Evolutionary conservation across 35 echinoderm and acorn worm genomes (phyloP).

Genomic region (Hemicentrotus pulcherrimus): DNA sequence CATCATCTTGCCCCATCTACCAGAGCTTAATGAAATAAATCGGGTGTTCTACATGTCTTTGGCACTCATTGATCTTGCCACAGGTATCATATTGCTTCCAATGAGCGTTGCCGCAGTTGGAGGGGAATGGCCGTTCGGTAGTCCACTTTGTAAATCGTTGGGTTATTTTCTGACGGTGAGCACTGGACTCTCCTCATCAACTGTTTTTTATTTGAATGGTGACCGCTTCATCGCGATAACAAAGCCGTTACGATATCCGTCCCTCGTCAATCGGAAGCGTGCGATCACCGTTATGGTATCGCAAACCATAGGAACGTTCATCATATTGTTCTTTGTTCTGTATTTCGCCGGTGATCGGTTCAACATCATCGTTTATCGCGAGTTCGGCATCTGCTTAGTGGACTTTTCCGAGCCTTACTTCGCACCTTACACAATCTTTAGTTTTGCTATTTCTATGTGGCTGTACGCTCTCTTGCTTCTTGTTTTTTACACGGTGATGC

Average conservation of each 20-base stretch:
- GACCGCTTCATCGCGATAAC: neutral
- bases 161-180: constrained; percentile 4
- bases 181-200: neutral
- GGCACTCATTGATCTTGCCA: neutral
- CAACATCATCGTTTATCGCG: constrained; percentile 16
- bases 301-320: neutral
- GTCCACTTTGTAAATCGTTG: neutral
- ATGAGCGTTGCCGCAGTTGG: neutral
- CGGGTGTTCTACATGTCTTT: constrained; percentile 22
- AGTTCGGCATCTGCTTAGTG: neutral
- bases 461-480: neutral
- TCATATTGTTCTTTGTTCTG: neutral
- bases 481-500: neutral
- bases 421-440: neutral
- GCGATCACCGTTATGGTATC: neutral
- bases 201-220: neutral
- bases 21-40: neutral
- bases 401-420: constrained; percentile 30
- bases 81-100: constrained; percentile 10
- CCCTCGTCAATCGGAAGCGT: neutral
- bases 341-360: constrained; percentile 20
- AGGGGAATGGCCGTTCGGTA: neutral
- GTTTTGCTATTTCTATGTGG: constrained; percentile 3
- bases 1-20: neutral
- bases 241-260: neutral